Percentiles rank a stretch among this genome's conserved stretches.
Evolutionary conservation across 1,140 invertebrate genomes (phyloP).

Genomic region (Olivierus martensii): DNA sequence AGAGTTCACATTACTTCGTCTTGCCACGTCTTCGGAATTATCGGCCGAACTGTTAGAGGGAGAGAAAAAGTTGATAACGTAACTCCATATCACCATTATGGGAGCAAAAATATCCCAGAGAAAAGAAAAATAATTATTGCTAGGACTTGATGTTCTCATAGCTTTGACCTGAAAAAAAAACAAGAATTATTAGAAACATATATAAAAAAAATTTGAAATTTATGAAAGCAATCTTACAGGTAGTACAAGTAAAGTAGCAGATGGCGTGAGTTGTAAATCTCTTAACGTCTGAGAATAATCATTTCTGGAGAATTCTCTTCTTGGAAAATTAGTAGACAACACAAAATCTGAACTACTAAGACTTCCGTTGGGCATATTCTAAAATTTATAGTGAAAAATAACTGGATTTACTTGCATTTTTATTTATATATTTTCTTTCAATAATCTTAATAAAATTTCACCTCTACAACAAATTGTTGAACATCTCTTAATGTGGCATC

Average conservation of each 20-base stretch:
- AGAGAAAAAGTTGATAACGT: no score
- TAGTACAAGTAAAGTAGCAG: conserved; percentile 60
- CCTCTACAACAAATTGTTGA: conserved; percentile 40
- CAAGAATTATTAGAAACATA: not conserved
- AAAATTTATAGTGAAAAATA: no score
- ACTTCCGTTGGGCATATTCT: no score
- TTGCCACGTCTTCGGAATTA: no score
- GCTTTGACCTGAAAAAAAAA: not conserved
- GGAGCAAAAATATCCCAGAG: no score
- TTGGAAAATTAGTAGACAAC: conserved; percentile 63
- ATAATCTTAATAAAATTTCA: conserved; percentile 16
- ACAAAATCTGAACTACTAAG: conserved; percentile 35
- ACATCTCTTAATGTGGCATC: conserved; percentile 40
- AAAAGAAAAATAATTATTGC: no score
- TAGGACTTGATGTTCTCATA: not conserved
- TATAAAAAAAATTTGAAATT: not conserved
- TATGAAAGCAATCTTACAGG: conserved; percentile 37
- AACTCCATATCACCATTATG: no score
- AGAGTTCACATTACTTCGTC: no score
- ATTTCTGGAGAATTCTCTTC: conserved; percentile 47
- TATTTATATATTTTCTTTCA: no score
- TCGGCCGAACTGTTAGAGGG: no score
- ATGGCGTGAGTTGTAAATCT: conserved; percentile 58
- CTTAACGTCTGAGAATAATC: conserved; percentile 46
- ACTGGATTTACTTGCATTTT: no score